Evolutionary conservation across 2,113 vertebrate species (phyloP), one percentile per base, ranked within the genome.

Genomic region (Leptosomus discolor): DNA sequence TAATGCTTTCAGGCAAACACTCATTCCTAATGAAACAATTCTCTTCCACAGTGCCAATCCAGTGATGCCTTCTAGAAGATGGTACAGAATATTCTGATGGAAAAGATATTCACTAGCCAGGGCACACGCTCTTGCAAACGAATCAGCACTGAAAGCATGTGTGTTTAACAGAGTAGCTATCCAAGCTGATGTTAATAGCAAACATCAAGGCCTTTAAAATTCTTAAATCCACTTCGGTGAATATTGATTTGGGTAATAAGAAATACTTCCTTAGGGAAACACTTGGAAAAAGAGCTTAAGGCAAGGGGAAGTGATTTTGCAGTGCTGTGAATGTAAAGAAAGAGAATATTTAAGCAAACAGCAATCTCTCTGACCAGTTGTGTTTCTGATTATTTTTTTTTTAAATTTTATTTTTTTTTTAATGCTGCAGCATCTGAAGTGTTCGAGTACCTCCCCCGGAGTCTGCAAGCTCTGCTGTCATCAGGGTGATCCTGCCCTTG

Each of bases 231-330:
- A 92, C 92, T 95, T 96, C 58, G 80, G 45, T 94, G 71, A 63
- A 27, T 96, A 92, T 96, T 93, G 97, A 96, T 95, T 73, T 79
- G 50, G 36, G 16, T 93, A 90, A 90, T 82, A 65, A 90, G 63
- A 90, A 88, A 54, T 76, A 48, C 53, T 83, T 93, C 92, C 88
- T 53, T 65, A 65, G 90, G 91, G 87, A 92, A 93, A 48, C 45
- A 50, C 61, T 91, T 88, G 39, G 69, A 69, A 85, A 91, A 79
- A 76, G 57, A 83, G 34, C 89, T 89, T 70, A 92, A 92, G 88
- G 48, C 48, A 56, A 46, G 69, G 24, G 85, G 24, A 85, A 93
- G 81, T 57, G 54, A 73, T 91, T 92, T 76, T 85, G 37, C 63
- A 53, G 5, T 1, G 60, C 68, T 58, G 27, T 15, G 26, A 50